These are phyloP conservation scores for Minunthozetes semirufus DNA, from an alignment of 2,888 invertebrate species.

Conservation along the genomic window DNA sequence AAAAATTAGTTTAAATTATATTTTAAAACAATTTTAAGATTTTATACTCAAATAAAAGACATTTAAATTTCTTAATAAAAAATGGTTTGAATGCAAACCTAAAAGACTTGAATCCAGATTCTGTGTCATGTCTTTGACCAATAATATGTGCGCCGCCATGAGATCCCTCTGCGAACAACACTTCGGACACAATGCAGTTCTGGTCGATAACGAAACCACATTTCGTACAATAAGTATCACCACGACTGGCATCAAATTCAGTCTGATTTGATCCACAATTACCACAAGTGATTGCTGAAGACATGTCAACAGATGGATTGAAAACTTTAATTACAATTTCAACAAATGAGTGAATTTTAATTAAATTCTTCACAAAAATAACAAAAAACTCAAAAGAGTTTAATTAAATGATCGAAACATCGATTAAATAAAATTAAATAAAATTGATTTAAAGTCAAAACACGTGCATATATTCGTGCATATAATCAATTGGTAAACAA, in stretches of 20 bases:
- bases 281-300: conserved; percentile 44
- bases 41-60: no score
- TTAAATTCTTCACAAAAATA: no score
- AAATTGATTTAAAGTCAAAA: no score
- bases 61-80: no score
- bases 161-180: conserved; percentile 88
- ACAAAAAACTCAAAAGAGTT: no score
- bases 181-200: conserved; percentile 89
- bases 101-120: conserved; percentile 29
- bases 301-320: background rate
- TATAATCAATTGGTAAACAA: no score
- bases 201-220: conserved; percentile 96
- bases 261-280: conserved; percentile 64
- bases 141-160: conserved; percentile 67
- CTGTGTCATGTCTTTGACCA: conserved; percentile 83
- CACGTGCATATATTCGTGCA: no score
- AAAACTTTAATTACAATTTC: no score
- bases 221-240: conserved; percentile 89
- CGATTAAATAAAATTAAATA: no score
- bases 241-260: conserved; percentile 86
- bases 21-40: background rate
- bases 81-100: background rate
- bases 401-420: no score
- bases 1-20: background rate
- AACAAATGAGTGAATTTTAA: no score